These are phyloP conservation scores for Trichacis sp. DNA, from an alignment of 2,888 invertebrate genomes.

Conservation along the genomic window DNA sequence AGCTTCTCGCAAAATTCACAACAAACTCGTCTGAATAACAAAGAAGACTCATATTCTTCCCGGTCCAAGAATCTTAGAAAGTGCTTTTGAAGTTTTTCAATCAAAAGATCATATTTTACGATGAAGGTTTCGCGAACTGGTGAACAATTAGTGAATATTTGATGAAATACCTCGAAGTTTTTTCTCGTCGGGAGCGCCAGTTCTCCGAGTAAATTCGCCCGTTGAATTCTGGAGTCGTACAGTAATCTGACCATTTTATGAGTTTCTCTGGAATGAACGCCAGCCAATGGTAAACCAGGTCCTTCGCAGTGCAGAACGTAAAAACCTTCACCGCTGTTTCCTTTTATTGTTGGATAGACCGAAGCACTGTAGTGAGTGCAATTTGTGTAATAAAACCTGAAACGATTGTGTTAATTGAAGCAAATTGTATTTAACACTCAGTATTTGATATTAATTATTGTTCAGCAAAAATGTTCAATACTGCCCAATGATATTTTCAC, in stretches of 20 bases:
- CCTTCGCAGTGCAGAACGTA: constrained; percentile 92
- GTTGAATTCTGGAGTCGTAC: constrained; percentile 77
- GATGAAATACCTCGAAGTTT: constrained; percentile 77
- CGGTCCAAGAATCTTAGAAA: no score
- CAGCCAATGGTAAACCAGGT: constrained; percentile 89
- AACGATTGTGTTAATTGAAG: no score
- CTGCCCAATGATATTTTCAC: no score
- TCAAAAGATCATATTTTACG: no score
- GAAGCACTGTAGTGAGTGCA: constrained; percentile 88
- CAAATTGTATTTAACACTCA: no score
- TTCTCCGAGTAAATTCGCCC: constrained; percentile 78
- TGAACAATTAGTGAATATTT: neutral
- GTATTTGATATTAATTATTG: no score
- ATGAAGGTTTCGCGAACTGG: neutral
- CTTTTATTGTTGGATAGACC: constrained; percentile 70
- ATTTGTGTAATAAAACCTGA: constrained; percentile 78
- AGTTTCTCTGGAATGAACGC: constrained; percentile 80
- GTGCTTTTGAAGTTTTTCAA: no score
- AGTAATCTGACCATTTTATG: constrained; percentile 83
- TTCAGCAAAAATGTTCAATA: no score
- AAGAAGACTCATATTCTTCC: no score
- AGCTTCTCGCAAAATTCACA: neutral
- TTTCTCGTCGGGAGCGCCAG: constrained; percentile 86
- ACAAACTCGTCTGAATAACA: no score
- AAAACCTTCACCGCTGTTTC: constrained; percentile 56